Evolutionary conservation across 2,888 invertebrate species (phyloP), one percentile per base, ranked within the genome.

Genomic region (Acholoe squamosa): DNA sequence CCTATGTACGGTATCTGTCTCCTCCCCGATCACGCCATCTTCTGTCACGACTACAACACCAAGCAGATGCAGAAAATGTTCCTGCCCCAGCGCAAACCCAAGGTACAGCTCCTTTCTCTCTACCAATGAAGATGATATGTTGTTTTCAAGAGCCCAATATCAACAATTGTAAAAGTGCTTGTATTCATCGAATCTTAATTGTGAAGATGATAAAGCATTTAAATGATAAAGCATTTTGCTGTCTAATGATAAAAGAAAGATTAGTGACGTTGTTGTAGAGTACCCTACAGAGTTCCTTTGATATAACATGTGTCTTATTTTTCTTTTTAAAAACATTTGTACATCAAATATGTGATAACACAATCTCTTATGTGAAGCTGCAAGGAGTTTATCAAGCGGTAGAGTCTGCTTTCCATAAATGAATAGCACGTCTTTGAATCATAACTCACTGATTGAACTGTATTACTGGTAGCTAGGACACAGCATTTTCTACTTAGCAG

Each of bases 1-100:
- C 94, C 95, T 0, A 93, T 93, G 5, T 93, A 92, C 90, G 94
- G 95, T 0, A 93, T 93, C 0, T 94, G 94, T 25, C 90, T 95
- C 0, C 93, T 93, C 3, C 93, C 93, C 86, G 93, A 93, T 0
- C 92, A 93, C 54, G 91, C 92, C 22, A 90, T 94, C 89, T 95
- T 93, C 92, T 93, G 94, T 19, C 92, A 95, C 34, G 92, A 93
- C 33, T 94, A 94, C 89, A 93, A 91, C 84, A 93, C 93, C 71
- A 94, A 94, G 91, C 92, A 92, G 89, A 91, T 95, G 19, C 93
- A 94, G 54, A 93, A 93, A 89, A 91, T 95, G 71, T 92, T 91
- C 10, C 92, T 95, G 52, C 95, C 95, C 10, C 54, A 86, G 86
- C 25, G 86, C 25, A 86, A 86, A 28, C 86, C 86, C 12, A 86